Evolutionary conservation across 2,888 invertebrate species (phyloP).

Genomic region (Enchytraeus crypticus): DNA sequence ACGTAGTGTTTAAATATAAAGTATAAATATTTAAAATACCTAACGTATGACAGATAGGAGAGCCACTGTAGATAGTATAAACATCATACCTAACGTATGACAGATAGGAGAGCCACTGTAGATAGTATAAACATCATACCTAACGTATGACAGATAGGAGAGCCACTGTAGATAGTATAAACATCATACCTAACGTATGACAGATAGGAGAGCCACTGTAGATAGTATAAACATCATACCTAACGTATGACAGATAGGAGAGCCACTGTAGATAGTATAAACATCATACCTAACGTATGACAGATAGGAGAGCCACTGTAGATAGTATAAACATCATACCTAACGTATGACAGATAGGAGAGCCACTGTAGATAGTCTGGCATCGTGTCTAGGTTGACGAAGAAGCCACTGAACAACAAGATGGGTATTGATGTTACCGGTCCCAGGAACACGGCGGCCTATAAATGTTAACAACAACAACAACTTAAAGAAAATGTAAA

Average conservation of each 20-base stretch:
- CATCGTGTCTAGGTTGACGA: conserved; percentile 91
- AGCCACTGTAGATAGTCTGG: conserved; percentile 90
- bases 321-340: conserved; percentile 34
- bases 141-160: no score
- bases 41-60: conserved; percentile 83
- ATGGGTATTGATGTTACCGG: conserved; percentile 86
- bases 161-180: no score
- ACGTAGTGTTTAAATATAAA: no score
- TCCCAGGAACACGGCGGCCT: conserved; percentile 91
- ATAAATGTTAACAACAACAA: conserved; percentile 39
- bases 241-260: conserved; percentile 83
- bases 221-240: conserved; percentile 34
- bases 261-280: no score
- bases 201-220: no score
- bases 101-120: no score
- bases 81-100: no score
- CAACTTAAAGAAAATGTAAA: not conserved
- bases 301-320: no score
- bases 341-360: conserved; percentile 83
- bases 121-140: no score
- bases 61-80: conserved; percentile 90
- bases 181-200: no score
- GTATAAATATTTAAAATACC: no score
- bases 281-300: no score
- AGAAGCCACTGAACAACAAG: conserved; percentile 90